Conservation (phyloP, 2,113 vertebrate genomes). For the Taxidea taxus region DNA sequence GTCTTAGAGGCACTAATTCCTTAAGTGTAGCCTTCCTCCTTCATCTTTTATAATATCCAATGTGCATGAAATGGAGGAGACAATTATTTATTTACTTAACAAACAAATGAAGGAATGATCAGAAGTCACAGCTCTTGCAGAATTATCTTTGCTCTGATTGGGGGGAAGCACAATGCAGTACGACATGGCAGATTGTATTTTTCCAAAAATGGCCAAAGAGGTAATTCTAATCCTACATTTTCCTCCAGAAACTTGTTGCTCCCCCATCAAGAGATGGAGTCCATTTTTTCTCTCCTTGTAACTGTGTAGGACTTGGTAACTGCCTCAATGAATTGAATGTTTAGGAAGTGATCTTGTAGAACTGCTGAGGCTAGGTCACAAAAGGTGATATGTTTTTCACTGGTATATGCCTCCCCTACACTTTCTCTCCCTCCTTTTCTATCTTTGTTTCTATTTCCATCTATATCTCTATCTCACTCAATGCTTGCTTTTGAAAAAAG, state of each 20-base stretch:
- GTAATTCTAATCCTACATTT: background rate
- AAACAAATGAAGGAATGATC: background rate
- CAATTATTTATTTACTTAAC: background rate
- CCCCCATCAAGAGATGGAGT: background rate
- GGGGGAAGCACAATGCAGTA: background rate
- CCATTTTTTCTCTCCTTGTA: background rate
- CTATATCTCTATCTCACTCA: background rate
- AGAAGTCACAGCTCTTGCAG: background rate
- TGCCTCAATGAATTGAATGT: background rate
- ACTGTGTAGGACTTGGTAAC: background rate
- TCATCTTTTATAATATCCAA: background rate
- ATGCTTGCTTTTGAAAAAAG: background rate
- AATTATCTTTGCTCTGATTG: background rate
- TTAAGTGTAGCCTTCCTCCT: background rate
- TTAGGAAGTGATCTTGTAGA: background rate
- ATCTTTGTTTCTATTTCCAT: background rate
- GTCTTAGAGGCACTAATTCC: background rate
- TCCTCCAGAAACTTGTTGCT: background rate
- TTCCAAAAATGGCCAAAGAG: background rate
- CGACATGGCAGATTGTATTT: background rate
- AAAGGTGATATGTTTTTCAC: background rate
- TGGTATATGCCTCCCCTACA: background rate
- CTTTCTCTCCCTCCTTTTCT: background rate
- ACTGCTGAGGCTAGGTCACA: background rate
- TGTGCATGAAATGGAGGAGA: background rate